These are phyloP conservation scores for Catharus bicknelli DNA, from an alignment of 2,113 vertebrate species.

Conservation along the genomic window DNA sequence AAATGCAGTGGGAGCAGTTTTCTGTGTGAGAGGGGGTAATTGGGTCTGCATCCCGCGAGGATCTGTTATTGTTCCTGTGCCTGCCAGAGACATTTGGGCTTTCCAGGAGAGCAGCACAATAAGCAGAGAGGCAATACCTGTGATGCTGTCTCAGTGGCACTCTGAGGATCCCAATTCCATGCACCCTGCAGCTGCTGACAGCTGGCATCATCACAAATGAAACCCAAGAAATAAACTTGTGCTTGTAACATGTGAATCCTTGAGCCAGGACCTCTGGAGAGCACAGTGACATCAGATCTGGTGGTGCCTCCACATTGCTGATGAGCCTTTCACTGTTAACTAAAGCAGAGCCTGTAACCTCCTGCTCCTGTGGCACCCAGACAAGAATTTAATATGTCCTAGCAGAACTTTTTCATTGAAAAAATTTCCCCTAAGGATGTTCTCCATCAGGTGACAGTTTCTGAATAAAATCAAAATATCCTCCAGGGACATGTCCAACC, in stretches of 20 bases:
- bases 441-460: background rate
- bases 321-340: background rate
- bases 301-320: background rate
- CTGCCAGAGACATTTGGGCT: background rate
- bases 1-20: background rate
- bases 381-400: background rate
- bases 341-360: background rate
- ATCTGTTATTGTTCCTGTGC: background rate
- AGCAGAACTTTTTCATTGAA: background rate
- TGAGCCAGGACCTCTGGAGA: background rate
- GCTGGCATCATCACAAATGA: background rate
- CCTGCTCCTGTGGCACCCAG: background rate
- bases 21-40: background rate
- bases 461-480: background rate
- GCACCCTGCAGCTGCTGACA: background rate
- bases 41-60: rapidly evolving
- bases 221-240: background rate
- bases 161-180: background rate
- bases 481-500: background rate
- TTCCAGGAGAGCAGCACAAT: background rate
- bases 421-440: background rate
- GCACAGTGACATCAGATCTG: background rate
- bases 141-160: background rate
- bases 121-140: background rate
- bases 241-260: background rate